Conservation (phyloP, 2,113 vertebrate genomes). For the Fukomys damarensis region DNA sequence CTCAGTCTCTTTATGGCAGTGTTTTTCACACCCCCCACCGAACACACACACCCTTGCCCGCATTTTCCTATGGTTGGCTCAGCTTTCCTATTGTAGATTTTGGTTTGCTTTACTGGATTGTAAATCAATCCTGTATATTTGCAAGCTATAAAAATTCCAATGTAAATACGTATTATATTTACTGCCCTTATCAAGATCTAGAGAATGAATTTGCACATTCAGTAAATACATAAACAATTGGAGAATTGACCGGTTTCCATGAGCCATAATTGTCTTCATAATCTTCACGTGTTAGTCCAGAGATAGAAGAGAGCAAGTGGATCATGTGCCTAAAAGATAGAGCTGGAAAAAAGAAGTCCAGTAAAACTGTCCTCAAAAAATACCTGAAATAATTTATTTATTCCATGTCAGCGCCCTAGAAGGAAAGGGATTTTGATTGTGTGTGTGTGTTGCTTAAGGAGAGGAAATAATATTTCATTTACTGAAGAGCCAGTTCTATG, state of each 20-base stretch:
- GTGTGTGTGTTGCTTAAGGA: not conserved
- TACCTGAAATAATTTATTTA: not conserved
- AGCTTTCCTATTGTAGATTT: not conserved
- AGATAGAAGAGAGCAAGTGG: not conserved
- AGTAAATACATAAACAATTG: slow-evolving; percentile 37
- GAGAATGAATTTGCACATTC: slow-evolving; percentile 6
- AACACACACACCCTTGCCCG: no score
- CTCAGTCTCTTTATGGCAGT: not conserved
- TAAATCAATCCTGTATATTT: not conserved
- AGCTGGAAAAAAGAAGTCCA: not conserved
- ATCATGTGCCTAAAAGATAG: not conserved
- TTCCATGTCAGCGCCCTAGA: not conserved
- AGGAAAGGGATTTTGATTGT: not conserved
- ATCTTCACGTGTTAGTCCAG: not conserved
- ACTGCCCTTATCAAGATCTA: not conserved
- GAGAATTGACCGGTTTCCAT: not conserved
- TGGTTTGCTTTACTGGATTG: not conserved
- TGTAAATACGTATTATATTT: not conserved
- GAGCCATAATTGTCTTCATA: slow-evolving; percentile 54
- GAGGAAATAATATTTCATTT: not conserved
- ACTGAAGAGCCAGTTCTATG: not conserved
- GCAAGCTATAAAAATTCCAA: not conserved
- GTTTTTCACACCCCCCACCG: not conserved
- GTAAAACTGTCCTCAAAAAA: slow-evolving; percentile 45
- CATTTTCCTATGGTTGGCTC: not conserved